Conservation (phyloP, 2,888 invertebrate genomes). For the Abrostola triplasia region DNA sequence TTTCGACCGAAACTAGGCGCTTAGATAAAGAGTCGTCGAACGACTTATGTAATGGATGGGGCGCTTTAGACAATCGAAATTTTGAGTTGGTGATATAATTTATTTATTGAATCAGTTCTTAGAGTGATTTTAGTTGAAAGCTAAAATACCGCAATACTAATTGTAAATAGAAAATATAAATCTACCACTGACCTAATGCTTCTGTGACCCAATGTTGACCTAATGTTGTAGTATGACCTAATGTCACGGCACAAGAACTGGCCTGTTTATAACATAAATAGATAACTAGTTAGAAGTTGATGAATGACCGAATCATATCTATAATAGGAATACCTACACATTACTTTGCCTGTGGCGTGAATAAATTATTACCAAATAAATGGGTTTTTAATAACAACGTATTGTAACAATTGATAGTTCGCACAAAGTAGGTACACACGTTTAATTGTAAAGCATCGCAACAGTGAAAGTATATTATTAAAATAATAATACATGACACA, state of each 20-base stretch:
- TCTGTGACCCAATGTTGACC: no score
- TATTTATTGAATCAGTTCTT: not conserved
- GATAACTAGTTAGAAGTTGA: constrained; percentile 36
- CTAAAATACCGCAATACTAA: constrained; percentile 3
- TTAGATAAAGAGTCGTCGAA: constrained; percentile 40
- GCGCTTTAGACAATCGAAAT: constrained; percentile 16
- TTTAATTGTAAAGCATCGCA: constrained; percentile 32
- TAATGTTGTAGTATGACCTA: constrained; percentile 39
- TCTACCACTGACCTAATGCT: constrained; percentile 20
- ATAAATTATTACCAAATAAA: no score
- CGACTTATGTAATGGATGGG: constrained; percentile 30
- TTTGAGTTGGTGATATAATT: constrained; percentile 2
- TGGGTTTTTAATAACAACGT: not conserved
- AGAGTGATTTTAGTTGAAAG: constrained; percentile 3
- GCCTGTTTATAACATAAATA: constrained; percentile 22
- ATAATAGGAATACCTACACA: no score
- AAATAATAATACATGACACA: constrained; percentile 57
- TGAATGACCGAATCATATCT: not conserved
- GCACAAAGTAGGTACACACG: constrained; percentile 22
- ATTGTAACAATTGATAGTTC: constrained; percentile 20
- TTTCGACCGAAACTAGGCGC: constrained; percentile 36
- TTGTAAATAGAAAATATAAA: constrained; percentile 10
- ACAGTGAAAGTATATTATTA: constrained; percentile 59
- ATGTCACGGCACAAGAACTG: constrained; percentile 43
- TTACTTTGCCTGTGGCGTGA: no score